These are phyloP conservation scores for Palythoa grandiflora DNA, from an alignment of 92 coral and sea anemone species.

Conservation along the genomic window DNA sequence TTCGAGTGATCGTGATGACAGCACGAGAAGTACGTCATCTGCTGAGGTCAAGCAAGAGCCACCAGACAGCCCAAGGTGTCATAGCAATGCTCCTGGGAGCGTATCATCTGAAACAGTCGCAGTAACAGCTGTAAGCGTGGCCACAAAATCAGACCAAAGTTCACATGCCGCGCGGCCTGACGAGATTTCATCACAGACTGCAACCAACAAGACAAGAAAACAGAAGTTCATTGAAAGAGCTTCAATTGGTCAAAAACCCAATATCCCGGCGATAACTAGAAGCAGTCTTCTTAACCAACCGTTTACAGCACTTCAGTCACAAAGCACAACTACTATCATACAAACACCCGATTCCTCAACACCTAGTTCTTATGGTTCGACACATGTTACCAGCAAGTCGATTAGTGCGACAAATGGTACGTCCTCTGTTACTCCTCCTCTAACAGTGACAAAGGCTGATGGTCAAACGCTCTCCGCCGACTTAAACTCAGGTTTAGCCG, in stretches of 20 bases:
- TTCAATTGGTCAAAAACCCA: neutral
- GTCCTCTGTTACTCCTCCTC: neutral
- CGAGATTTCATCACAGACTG: neutral
- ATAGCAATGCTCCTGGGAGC: neutral
- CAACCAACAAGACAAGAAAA: neutral
- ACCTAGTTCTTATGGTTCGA: neutral
- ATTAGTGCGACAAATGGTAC: neutral
- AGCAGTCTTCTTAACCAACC: constrained; percentile 37
- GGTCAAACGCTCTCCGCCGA: neutral
- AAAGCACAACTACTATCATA: neutral
- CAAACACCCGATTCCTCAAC: neutral
- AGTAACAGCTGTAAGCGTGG: neutral
- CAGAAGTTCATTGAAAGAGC: neutral
- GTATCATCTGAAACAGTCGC: neutral
- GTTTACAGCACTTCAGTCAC: constrained; percentile 24
- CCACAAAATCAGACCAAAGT: constrained; percentile 2
- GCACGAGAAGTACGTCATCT: constrained; percentile 13
- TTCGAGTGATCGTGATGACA: constrained; percentile 29
- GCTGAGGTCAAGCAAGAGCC: constrained; percentile 35
- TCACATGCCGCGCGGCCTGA: neutral
- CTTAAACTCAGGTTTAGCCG: neutral
- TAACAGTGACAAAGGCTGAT: neutral
- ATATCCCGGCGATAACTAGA: neutral
- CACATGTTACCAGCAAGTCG: neutral
- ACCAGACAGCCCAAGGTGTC: constrained; percentile 12